phyloP scores from a whole-genome alignment of 2,888 invertebrate genomes.

The Xestia xanthographa region DNA sequence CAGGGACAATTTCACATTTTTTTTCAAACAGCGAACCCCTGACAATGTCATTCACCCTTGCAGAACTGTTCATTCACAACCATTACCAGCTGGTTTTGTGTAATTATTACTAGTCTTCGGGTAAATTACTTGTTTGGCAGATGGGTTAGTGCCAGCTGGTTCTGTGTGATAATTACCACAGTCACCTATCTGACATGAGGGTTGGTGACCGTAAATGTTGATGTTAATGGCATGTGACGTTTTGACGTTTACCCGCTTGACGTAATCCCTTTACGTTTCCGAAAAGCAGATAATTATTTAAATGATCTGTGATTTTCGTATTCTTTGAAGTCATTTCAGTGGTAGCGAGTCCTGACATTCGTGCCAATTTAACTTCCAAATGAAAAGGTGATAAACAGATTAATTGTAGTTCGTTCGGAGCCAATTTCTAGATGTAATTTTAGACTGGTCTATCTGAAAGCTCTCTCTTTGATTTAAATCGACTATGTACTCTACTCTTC shows the following conservation, averaged over 20 bases:
- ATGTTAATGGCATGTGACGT: too few species aligned
- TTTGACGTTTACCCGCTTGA: too few species aligned
- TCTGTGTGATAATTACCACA: not conserved
- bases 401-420: constrained; percentile 12
- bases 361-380: constrained; percentile 15
- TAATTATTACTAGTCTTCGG: not conserved
- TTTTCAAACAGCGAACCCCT: not conserved
- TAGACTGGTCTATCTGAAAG: not conserved
- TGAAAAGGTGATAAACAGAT: constrained; percentile 6
- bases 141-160: not conserved
- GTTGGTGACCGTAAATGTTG: not conserved
- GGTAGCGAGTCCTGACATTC: too few species aligned
- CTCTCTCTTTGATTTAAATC: not conserved
- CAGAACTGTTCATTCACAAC: not conserved
- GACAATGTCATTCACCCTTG: not conserved
- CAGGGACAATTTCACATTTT: not conserved
- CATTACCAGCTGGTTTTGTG: not conserved
- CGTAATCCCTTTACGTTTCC: not conserved
- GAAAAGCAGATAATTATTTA: constrained; percentile 1
- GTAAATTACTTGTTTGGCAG: not conserved
- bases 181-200: not conserved
- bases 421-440: constrained; percentile 15
- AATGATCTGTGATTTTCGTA: not conserved
- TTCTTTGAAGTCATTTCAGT: constrained; percentile 3
- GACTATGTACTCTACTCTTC: not conserved